Conservation (phyloP, 2,113 vertebrate species). For the Lathamus discolor region DNA sequence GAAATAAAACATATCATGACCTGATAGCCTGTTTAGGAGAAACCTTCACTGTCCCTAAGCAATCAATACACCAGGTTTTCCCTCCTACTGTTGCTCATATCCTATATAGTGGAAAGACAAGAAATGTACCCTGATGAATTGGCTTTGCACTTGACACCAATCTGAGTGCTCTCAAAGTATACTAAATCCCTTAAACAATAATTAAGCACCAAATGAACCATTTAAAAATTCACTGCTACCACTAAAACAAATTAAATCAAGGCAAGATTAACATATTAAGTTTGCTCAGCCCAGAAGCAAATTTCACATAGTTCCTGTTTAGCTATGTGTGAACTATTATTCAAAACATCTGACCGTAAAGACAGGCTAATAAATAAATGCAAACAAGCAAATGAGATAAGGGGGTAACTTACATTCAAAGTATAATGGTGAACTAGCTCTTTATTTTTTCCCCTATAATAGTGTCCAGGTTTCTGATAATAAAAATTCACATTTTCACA, state of each 20-base stretch:
- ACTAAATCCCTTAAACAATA: constrained; percentile 66
- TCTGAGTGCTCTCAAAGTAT: constrained; percentile 33
- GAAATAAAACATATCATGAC: neutral
- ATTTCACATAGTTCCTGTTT: constrained; percentile 53
- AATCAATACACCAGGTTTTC: neutral
- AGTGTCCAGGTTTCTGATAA: neutral
- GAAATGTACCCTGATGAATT: constrained; percentile 42
- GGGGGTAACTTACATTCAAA: constrained; percentile 17
- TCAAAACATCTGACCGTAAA: constrained; percentile 30
- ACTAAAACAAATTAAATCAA: constrained; percentile 75
- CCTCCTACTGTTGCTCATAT: neutral
- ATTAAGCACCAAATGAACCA: constrained; percentile 78
- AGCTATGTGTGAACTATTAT: constrained; percentile 40
- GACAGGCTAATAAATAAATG: constrained; percentile 10
- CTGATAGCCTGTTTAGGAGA: neutral
- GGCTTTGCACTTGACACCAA: constrained; percentile 40
- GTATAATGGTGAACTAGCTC: neutral
- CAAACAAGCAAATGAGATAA: constrained; percentile 18
- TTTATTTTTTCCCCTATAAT: neutral
- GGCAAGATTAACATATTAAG: constrained; percentile 67
- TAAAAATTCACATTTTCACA: neutral
- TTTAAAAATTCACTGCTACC: constrained; percentile 63
- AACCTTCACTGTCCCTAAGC: constrained; percentile 22
- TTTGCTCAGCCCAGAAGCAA: constrained; percentile 62
- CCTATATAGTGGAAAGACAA: neutral